phyloP scores from a whole-genome alignment of 2,888 invertebrate genomes.

The Amiota minor region DNA sequence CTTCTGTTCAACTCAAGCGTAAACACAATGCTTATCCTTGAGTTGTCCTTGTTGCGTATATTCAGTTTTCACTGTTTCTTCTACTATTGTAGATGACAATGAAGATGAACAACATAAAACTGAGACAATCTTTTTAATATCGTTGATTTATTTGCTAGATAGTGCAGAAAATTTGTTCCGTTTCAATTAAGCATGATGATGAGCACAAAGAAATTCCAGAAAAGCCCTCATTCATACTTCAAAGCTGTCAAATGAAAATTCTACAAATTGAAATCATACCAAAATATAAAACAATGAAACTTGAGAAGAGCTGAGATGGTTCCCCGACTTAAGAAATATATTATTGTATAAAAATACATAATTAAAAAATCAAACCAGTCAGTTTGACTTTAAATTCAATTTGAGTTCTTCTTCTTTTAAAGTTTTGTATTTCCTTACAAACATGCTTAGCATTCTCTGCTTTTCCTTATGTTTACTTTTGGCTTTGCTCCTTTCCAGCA shows the following conservation, averaged over 20 bases:
- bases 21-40: slow-evolving; percentile 9
- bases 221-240: not conserved
- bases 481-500: not conserved
- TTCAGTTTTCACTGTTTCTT: not conserved
- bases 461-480: not conserved
- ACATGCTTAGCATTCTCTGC: not conserved
- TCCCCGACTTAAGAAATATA: too few relatives aligned
- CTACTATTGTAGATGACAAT: not conserved
- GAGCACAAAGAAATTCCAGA: not conserved
- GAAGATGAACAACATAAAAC: not conserved
- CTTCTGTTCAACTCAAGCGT: too few relatives aligned
- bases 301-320: not conserved
- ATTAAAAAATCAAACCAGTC: too few relatives aligned
- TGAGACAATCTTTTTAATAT: slow-evolving; percentile 10
- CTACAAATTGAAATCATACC: not conserved
- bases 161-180: slow-evolving; percentile 17
- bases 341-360: too few relatives aligned
- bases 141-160: slow-evolving; percentile 13
- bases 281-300: too few relatives aligned
- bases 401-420: too few relatives aligned
- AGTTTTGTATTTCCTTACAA: not conserved
- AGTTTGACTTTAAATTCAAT: too few relatives aligned
- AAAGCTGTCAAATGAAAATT: not conserved
- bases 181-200: not conserved
- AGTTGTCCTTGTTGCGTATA: slow-evolving; percentile 13